These are phyloP conservation scores for Acrocera orbiculus DNA, from an alignment of 2,888 invertebrate genomes.

Conservation along the genomic window DNA sequence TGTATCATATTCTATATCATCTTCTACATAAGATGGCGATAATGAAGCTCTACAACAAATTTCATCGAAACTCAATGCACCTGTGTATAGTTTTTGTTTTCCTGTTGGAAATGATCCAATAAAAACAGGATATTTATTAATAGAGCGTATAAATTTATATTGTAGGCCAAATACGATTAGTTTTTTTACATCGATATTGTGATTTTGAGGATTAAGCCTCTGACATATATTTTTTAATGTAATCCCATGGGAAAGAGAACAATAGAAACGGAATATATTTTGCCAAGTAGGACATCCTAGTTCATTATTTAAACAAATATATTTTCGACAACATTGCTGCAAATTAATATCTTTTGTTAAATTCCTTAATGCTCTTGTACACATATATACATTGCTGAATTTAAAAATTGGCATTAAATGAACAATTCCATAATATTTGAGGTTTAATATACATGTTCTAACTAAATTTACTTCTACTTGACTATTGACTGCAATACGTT, in stretches of 20 bases:
- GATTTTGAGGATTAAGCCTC: constrained; percentile 43
- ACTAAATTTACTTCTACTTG: constrained; percentile 88
- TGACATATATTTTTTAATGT: constrained; percentile 51
- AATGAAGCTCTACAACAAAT: constrained; percentile 74
- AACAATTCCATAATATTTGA: constrained; percentile 61
- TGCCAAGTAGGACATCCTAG: constrained; percentile 23
- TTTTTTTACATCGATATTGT: constrained; percentile 33
- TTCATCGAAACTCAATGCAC: constrained; percentile 67
- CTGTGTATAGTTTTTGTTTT: constrained; percentile 55
- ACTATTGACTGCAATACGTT: constrained; percentile 73
- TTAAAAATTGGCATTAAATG: constrained; percentile 62
- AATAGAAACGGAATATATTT: constrained; percentile 37
- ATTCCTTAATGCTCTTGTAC: constrained; percentile 53
- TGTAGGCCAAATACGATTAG: constrained; percentile 40
- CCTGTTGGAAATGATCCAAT: constrained; percentile 32
- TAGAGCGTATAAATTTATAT: constrained; percentile 40
- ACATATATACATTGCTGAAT: constrained; percentile 73
- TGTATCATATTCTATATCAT: constrained; percentile 67
- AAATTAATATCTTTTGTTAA: constrained; percentile 46
- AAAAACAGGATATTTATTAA: constrained; percentile 37
- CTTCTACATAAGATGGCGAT: constrained; percentile 56
- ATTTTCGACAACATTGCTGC: constrained; percentile 49
- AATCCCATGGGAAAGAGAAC: constrained; percentile 50
- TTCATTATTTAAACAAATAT: constrained; percentile 25
- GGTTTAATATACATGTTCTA: constrained; percentile 84